Evolutionary conservation across 2,113 vertebrate species (phyloP), one percentile per base, ranked within the genome.

Genomic region (Azemiops feae): DNA sequence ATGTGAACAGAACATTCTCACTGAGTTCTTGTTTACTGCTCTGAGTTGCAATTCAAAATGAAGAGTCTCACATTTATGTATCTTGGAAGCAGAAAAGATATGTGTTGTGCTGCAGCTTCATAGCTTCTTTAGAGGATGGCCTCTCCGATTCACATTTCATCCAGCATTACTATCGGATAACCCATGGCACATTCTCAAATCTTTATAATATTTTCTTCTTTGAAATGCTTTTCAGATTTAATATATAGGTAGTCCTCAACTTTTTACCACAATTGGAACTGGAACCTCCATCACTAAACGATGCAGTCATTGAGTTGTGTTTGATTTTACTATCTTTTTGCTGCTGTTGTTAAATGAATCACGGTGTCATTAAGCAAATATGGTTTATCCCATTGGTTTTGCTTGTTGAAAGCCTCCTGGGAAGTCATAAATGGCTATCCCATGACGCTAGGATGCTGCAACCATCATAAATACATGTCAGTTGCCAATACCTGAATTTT

Each of bases 61-160:
- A 0, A 39, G 69, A 58, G 12, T 53, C 3, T 10, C 22, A 89
- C 92, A 69, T 92, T 54, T 23, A 0, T 1, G 89, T 30, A 5
- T 88, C 0, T 0, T 53, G 12, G 18, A 16, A 6, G 1, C 64
- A 25, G 53, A 34, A 58, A 69, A 0, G 34, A 50, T 55, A 34
- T 25, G 90, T 90, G 47, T 85, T 0, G 0, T 50, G 52, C 74
- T 87, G 43, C 27, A 16, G 54, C 53, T 5, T 20, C 18, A 8
- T n/a, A 30, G 25, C 18, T 20, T 94, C 23, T 43, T 47, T 69
- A 50, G 25, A 23, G 47, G n/a, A 25, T 87, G 58, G 92, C 85
- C 30, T 5, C 60, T 53, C 91, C 0, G 5, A 3, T 30, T 43
- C 45, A 74, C 94, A 92, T 86, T 88, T 96, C 55, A 96, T 89